Base-by-base conservation (phyloP, 2,797 vertebrate species). In the Cyprinodon diabolis region DNA sequence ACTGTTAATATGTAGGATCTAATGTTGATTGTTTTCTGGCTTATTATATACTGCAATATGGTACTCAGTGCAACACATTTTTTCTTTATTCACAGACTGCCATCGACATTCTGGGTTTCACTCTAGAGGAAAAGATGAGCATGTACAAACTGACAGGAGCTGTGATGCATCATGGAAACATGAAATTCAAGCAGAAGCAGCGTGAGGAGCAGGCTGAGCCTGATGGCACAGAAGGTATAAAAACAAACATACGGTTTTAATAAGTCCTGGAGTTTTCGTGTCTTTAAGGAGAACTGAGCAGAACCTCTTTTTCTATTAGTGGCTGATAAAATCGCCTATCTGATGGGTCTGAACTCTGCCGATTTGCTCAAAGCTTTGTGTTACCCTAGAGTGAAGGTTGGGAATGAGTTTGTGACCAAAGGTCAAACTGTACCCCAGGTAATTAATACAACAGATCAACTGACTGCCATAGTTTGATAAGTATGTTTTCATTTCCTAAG, bases 131-230 rank as follows among this genome's bases (percentile, higher is more conserved):
- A 86, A 97, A 95, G 74, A 40, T 88, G 0, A 81, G 94, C 81
- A 97, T 97, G 69, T 97, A 95, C 87, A 97, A 96, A 77, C 87
- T 97, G 77, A 96, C 94, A 0, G 96, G 96, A 62, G 94, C 94
- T 0, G 94, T 94, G 76, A 94, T 97, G 95, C 96, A 97, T 74
- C 96, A 96, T 0, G 96, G 96, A 1, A 96, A 95, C 85, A 91
- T 97, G 95, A 97, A 96, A 85, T 97, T 97, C 75, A 97, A 97
- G 90, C 96, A 97, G 88, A 62, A 62, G 58, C 58, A 62, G 35
- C 58, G 58, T 19, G 58, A 62, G 11, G 58, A 62, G 35, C 58
- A 62, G 35, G 96, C 96, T n/a, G 96, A 97, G 87, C 96, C 96
- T 0, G 96, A 97, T 0, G 96, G 96, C 94, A 96, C 93, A 3